A percentile compares a stretch with the other conserved stretches of the same genome.
phyloP scores from a whole-genome alignment of 2,888 invertebrate species.

The Diachrysia chrysitis region DNA sequence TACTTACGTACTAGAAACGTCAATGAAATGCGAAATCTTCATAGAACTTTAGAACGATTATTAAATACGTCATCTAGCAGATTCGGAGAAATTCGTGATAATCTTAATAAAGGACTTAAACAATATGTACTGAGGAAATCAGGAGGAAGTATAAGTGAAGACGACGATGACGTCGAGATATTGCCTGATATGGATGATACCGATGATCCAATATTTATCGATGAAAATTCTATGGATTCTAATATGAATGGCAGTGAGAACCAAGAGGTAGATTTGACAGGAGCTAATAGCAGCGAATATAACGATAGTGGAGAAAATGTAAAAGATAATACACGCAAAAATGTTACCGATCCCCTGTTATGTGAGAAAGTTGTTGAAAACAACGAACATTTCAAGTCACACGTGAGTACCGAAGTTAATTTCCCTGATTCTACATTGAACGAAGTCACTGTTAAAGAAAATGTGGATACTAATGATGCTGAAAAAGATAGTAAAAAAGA shows the following conservation, averaged over 20 bases:
- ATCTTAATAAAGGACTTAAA: conserved; percentile 88
- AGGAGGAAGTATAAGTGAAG: conserved; percentile 59
- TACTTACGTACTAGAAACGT: conserved; percentile 84
- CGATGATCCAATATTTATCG: conserved; percentile 87
- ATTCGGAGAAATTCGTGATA: conserved; percentile 88
- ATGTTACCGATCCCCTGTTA: conserved; percentile 38
- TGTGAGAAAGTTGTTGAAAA: conserved; percentile 30
- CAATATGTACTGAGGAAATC: conserved; percentile 81
- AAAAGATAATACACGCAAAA: conserved; percentile 46
- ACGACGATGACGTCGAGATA: conserved; percentile 82
- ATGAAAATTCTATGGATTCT: conserved; percentile 86
- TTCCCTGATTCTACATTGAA: conserved; percentile 13
- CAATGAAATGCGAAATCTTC: conserved; percentile 86
- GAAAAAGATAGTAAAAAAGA: conserved; percentile 24
- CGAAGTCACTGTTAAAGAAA: not conserved
- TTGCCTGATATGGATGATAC: conserved; percentile 73
- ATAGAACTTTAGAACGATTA: conserved; percentile 88
- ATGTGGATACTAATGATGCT: not conserved
- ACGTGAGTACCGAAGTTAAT: conserved; percentile 23
- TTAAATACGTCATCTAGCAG: conserved; percentile 87
- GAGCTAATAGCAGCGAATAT: conserved; percentile 81
- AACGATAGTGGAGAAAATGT: conserved; percentile 83
- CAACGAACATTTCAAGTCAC: conserved; percentile 27
- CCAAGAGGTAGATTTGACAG: conserved; percentile 81
- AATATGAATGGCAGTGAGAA: conserved; percentile 68